These are phyloP conservation scores for Sitta carolinensis DNA, from an alignment of 2,797 vertebrate species.

Conservation along the genomic window DNA sequence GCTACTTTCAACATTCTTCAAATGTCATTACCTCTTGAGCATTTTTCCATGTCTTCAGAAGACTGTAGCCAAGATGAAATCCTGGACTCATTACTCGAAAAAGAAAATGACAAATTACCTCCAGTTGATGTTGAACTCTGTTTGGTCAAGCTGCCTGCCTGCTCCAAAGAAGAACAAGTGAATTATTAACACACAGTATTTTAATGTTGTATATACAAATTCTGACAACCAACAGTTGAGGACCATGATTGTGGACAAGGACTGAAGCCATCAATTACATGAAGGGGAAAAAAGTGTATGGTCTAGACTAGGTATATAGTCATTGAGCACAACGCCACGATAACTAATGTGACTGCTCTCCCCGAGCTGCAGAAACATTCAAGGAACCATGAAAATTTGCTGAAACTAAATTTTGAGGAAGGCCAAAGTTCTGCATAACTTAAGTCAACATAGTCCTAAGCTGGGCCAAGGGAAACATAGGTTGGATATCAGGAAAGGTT, in stretches of 20 bases:
- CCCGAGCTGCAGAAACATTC: neutral
- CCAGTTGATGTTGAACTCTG: conserved; percentile 83
- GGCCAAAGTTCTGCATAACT: neutral
- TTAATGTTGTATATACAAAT: neutral
- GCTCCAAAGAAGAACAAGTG: conserved; percentile 52
- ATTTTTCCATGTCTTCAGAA: conserved; percentile 95
- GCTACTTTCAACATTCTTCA: neutral
- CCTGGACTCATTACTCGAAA: conserved; percentile 84
- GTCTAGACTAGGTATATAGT: neutral
- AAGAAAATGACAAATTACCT: conserved; percentile 80
- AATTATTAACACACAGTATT: neutral
- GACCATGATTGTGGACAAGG: neutral
- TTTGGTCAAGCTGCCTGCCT: conserved; percentile 84
- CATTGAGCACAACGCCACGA: neutral
- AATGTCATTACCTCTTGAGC: conserved; percentile 86
- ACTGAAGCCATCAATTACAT: neutral
- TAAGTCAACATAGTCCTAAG: neutral
- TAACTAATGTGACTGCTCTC: neutral
- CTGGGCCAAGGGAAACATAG: rapidly evolving
- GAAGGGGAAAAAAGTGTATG: neutral
- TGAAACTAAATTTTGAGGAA: neutral
- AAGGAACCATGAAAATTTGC: neutral
- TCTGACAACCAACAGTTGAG: neutral
- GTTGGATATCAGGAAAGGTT: neutral
- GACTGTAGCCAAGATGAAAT: conserved; percentile 91